Evolutionary conservation across 1,140 invertebrate genomes (phyloP), one percentile per base, ranked within the genome.

Genomic region (Leptestheria dahalacensis): DNA sequence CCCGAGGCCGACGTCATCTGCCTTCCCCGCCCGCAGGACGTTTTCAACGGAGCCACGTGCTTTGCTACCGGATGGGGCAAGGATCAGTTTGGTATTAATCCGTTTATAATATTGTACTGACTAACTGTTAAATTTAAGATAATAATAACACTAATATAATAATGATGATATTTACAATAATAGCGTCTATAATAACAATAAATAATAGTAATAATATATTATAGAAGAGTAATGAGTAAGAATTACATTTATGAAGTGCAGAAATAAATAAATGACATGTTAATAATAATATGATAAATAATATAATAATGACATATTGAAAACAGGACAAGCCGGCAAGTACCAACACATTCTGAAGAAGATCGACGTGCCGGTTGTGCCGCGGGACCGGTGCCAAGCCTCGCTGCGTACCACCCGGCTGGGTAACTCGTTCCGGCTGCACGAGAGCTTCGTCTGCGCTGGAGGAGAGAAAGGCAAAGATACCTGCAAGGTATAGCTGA

Each of bases 51-150:
- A 46, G 68, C 75, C 11, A 67, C 76, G 2, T 92, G 88, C 68
- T 79, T 81, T 55, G 86, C 84, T 21, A 87, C 80, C 59, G 88
- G 88, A 18, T 91, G 88, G 88, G 88, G 88, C 25, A 89, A 87
- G 68, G 74, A 81, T 60, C 70, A 73, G 46, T 80, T 80, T 59
- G 73, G 78, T 66, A 68, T 71, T 64, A 66, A 60, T 25, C 10
- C 49, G 21, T 11, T 18, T 15, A n/a, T n/a, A n/a, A n/a, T n/a
- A n/a, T 41, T 41, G 6, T 41, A 41, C 33, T 41, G 15, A 41
- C 33, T 41, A 41, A 41, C 6, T 41, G n/a, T 41, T 41, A 41
- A 41, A 41, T 41, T 41, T 41, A n/a, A n/a, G n/a, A n/a, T n/a
- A n/a, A n/a, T n/a, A n/a, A n/a, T n/a, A n/a, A n/a, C n/a, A n/a